Conservation (phyloP, 2,113 vertebrate genomes). For the Panthera leo region DNA sequence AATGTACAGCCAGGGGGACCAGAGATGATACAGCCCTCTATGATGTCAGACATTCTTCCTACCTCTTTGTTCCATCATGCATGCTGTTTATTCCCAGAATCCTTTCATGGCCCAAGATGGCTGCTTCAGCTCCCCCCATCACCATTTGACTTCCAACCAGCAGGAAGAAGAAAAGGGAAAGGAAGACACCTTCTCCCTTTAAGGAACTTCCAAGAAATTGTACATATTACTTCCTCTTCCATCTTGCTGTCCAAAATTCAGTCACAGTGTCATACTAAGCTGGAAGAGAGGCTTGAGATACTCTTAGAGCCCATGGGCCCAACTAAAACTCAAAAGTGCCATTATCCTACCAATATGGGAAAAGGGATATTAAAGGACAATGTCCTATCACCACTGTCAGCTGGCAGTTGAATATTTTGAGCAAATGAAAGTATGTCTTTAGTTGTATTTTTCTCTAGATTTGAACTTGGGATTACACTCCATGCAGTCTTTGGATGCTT, state of each 20-base stretch:
- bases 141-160: background rate
- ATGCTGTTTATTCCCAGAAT: background rate
- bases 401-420: background rate
- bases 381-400: background rate
- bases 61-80: background rate
- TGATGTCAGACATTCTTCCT: background rate
- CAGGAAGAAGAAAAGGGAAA: background rate
- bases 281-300: background rate
- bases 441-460: background rate
- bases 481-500: background rate
- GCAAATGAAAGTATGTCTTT: background rate
- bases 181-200: background rate
- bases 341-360: background rate
- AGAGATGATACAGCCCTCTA: background rate
- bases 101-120: background rate
- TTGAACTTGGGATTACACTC: slow-evolving; percentile 6
- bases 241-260: slow-evolving; percentile 1
- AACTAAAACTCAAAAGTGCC: background rate
- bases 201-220: background rate
- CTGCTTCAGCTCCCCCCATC: background rate
- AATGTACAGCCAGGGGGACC: background rate
- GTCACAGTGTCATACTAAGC: background rate
- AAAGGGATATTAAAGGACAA: background rate
- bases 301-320: background rate
- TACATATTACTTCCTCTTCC: background rate